phyloP scores from a whole-genome alignment of 2,888 invertebrate species.

The Caenorhabditis sp. region DNA sequence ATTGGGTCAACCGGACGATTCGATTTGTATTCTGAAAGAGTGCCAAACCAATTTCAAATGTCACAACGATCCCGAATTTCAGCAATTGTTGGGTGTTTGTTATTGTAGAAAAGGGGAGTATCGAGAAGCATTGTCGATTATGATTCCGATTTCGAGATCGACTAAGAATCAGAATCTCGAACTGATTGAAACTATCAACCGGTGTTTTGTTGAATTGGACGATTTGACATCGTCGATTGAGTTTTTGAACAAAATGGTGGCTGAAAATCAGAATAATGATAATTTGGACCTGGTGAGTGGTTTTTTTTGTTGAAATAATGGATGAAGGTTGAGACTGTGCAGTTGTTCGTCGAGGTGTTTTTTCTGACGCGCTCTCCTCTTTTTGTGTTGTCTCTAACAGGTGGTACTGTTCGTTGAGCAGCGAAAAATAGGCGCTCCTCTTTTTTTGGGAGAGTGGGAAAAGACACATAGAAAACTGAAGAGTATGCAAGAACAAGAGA shows the following conservation, averaged over 20 bases:
- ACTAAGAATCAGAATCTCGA: conserved; percentile 11
- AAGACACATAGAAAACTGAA: too few relatives aligned
- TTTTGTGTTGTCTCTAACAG: too few relatives aligned
- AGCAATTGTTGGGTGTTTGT: not conserved
- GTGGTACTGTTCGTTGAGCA: too few relatives aligned
- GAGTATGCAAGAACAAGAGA: too few relatives aligned
- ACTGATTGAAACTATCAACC: conserved; percentile 19
- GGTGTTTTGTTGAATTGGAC: conserved; percentile 19
- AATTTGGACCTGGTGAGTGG: conserved; percentile 7
- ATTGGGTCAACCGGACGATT: conserved; percentile 8
- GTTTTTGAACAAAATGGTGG: conserved; percentile 23
- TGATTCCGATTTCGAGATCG: conserved; percentile 24
- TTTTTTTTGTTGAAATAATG: conserved; percentile 5
- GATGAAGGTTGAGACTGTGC: too few relatives aligned
- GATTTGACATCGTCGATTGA: conserved; percentile 29
- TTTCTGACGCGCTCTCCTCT: too few relatives aligned
- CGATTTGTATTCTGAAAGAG: not conserved
- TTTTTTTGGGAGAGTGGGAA: too few relatives aligned
- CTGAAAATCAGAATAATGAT: conserved; percentile 6
- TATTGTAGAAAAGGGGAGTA: conserved; percentile 3
- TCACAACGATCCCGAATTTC: not conserved
- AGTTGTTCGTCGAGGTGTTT: too few relatives aligned
- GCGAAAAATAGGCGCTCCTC: too few relatives aligned
- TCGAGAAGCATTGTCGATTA: conserved; percentile 8
- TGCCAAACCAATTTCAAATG: not conserved